Conservation (phyloP, 1,140 invertebrate genomes). For the Macrocentrus cingulum region DNA sequence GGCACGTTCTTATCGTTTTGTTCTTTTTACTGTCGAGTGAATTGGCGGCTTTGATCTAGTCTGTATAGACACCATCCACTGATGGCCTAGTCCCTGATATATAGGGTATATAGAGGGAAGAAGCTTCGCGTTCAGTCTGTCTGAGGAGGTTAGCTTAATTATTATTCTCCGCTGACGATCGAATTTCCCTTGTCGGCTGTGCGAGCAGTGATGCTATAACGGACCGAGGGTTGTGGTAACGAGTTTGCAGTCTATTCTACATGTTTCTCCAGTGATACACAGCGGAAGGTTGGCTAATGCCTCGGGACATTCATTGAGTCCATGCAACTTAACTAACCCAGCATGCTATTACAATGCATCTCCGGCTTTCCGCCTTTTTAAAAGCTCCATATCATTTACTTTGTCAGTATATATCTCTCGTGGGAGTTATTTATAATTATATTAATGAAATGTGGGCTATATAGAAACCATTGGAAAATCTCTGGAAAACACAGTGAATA, state of each 20-base stretch:
- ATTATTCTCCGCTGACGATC: background rate
- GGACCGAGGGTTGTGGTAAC: slow-evolving; percentile 17
- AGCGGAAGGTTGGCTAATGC: slow-evolving; percentile 4
- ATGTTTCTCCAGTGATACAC: slow-evolving; percentile 20
- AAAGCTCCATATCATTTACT: too few relatives aligned
- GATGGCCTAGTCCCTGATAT: too few relatives aligned
- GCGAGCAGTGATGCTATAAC: background rate
- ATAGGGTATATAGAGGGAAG: too few relatives aligned
- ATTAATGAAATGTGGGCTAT: too few relatives aligned
- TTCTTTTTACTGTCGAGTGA: too few relatives aligned
- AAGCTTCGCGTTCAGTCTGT: background rate
- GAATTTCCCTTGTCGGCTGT: slow-evolving; percentile 3
- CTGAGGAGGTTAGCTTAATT: background rate
- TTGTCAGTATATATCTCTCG: too few relatives aligned
- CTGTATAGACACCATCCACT: too few relatives aligned
- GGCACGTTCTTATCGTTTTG: background rate
- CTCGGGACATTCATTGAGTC: slow-evolving; percentile 5
- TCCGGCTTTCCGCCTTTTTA: too few relatives aligned
- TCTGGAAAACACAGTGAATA: too few relatives aligned
- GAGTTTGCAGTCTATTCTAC: slow-evolving; percentile 14
- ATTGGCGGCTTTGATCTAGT: slow-evolving; percentile 13
- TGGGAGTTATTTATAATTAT: too few relatives aligned
- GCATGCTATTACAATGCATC: slow-evolving; percentile 9
- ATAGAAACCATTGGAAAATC: too few relatives aligned
- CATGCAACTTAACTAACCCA: slow-evolving; percentile 6